A percentile compares a stretch with the other conserved stretches of the same genome.
Evolutionary conservation across 2,888 invertebrate species (phyloP).

Genomic region (Plusia festucae): DNA sequence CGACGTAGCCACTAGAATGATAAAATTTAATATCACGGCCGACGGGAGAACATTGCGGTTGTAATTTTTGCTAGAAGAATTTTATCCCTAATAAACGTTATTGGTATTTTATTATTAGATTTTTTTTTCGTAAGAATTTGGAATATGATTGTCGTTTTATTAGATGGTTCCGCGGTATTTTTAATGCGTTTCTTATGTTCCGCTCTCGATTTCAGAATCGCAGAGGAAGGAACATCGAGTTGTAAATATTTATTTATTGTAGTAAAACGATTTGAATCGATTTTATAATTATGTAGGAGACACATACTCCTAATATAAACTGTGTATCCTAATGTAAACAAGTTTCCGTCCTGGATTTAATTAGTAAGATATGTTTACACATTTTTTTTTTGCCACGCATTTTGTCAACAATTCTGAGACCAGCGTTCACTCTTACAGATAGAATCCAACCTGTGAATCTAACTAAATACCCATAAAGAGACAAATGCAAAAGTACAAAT

Average conservation of each 20-base stretch:
- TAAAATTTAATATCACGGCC: constrained; percentile 81
- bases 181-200: constrained; percentile 36
- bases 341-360: too few species aligned
- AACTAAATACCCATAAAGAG: too few species aligned
- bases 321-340: too few species aligned
- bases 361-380: too few species aligned
- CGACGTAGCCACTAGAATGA: constrained; percentile 72
- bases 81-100: constrained; percentile 67
- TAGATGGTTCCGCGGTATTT: constrained; percentile 35
- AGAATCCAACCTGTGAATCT: too few species aligned
- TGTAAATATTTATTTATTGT: constrained; percentile 9
- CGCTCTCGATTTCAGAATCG: background rate
- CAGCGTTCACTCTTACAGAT: too few species aligned
- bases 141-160: constrained; percentile 54
- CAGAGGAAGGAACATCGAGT: background rate
- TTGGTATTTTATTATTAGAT: constrained; percentile 69
- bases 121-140: constrained; percentile 40
- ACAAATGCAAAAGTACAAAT: too few species aligned
- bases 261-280: background rate
- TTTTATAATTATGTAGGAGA: background rate
- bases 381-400: too few species aligned
- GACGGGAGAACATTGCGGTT: constrained; percentile 56
- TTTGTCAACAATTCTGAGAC: too few species aligned
- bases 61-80: constrained; percentile 71
- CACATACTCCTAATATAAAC: too few species aligned